Evolutionary conservation across 2,888 invertebrate genomes (phyloP), one percentile per base, ranked within the genome.

Genomic region (Balanococcus diminutus): DNA sequence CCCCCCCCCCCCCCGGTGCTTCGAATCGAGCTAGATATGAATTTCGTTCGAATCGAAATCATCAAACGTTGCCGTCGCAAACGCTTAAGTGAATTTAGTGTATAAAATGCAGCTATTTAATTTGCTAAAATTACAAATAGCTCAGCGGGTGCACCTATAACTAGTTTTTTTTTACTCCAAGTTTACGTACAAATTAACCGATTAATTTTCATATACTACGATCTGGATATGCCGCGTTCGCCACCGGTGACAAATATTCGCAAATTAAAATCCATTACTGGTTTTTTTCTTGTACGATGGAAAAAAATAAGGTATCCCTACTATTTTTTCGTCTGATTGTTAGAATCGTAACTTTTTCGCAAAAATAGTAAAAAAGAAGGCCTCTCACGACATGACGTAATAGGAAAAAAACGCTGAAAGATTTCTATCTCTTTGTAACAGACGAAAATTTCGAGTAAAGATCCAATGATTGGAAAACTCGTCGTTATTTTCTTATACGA

Each of bases 361-460:
- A 28, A 67, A 67, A 67, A n/a, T n/a, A n/a, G n/a, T n/a, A n/a
- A 25, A 67, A 28, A 3, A 67, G 0, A 14, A 6, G 11, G 25
- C 36, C 8, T 82, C 82, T 82, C 82, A 82, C 82, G 82, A 82
- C 46, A 82, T 82, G 82, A 82, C 46, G 82, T 82, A 36, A 82
- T 82, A 25, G 14, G 61, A 67, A 67, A 67, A 82, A 46, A 82
- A 25, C 28, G 25, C 82, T 19, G 82, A 4, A 14, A 42, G 82
- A 82, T 25, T 11, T 39, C 14, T 82, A 39, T 82, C 82, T 67
- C 0, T 28, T 1, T 67, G 61, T 67, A 25, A 14, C 61, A 28
- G 51, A 51, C 46, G 61, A 67, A 67, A 67, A 28, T 28, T 67
- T 67, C 61, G 11, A 67, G 61, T 67, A 67, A 67, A 67, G 61